Evolutionary conservation across 2,888 invertebrate genomes (phyloP), one percentile per base, ranked within the genome.

Genomic region (Ethmia dodecea): DNA sequence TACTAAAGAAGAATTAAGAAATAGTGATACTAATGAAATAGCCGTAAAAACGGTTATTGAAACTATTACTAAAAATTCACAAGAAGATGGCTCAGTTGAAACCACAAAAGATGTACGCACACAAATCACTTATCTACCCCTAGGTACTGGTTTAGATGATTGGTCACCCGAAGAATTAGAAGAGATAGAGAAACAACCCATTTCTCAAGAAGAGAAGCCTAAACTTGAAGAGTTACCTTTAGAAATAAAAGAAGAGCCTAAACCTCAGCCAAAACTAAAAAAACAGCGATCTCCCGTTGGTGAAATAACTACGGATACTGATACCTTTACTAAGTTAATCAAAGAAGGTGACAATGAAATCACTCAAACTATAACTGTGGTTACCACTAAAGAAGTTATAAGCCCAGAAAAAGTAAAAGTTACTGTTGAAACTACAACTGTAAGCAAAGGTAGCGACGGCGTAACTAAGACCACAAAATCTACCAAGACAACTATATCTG

Each of bases 401-500:
- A 81, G 78, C 38, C 84, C 84, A 3, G 86, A 86, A 52, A 86
- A 86, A 56, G 49, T 86, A 1, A 86, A 86, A 56, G 57, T 81
- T 5, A 86, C 84, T 1, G 58, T 86, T 2, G 86, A 86, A 60
- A 86, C 87, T 8, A 86, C 83, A 9, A 86, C 87, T 5, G 77
- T 86, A 1, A 81, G 78, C 40, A 84, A 69, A 54, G 75, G 80
- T 1, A 74, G 56, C 42, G 86, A 87, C 39, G 87, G 86, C 13
- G 53, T 80, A 1, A 84, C 79, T 4, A 84, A 87, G 66, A 86
- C 87, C 6, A 80, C 81, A 11, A 86, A 86, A 55, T 76, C 86
- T 2, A 86, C 84, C 1, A 87, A 87, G 59, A 86, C 84, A 3
- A 86, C 86, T 1, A 83, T 87, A 39, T 84, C 86, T 2, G 87